Base-by-base conservation (phyloP, 2,888 invertebrate genomes). In the Agrochola lota region DNA sequence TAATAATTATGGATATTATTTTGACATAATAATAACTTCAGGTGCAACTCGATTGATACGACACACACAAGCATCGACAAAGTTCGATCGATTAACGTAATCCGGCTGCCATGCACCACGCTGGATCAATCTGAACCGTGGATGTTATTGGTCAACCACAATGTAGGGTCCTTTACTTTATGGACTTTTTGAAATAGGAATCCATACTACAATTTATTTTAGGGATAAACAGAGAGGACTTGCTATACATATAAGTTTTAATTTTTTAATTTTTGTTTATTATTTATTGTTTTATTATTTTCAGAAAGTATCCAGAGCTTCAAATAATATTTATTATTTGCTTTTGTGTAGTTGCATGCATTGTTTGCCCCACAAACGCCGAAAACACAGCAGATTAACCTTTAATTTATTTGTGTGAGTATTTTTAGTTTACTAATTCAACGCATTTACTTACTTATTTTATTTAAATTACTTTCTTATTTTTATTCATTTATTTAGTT, bases 301-400 rank as follows among this genome's bases (percentile, higher is more conserved):
- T 94, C 95, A 95, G 95, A 95, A 89, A 93, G 90, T 91, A 84
- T 86, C 90, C 90, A 91, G 93, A 78, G 92, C 92, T 93, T 95
- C 93, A 89, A 88, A 92, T 93, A 88, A 87, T 93, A 92, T 91
- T 89, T 91, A 91, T 95, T 87, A 91, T 94, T 95, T 95, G 96
- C 95, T 95, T 95, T 91, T 93, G 88, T 92, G 93, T 96, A 95
- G 94, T 95, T 96, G 96, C 96, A 96, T 96, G 95, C 91, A 90
- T 91, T 92, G 83, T 91, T 80, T 90, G 92, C 88, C 85, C 91
- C 92, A 88, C 91, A 87, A 85, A 83, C 86, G 88, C 87, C 89
- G 88, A 91, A 91, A 90, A 91, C 92, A 92, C 91, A 85, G 82
- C 90, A 83, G 87, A 86, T 88, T 93, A 92, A 92, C 91, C 87